Evolutionary conservation across 2,888 invertebrate species (phyloP).

Genomic region (Matsumyia berberina): DNA sequence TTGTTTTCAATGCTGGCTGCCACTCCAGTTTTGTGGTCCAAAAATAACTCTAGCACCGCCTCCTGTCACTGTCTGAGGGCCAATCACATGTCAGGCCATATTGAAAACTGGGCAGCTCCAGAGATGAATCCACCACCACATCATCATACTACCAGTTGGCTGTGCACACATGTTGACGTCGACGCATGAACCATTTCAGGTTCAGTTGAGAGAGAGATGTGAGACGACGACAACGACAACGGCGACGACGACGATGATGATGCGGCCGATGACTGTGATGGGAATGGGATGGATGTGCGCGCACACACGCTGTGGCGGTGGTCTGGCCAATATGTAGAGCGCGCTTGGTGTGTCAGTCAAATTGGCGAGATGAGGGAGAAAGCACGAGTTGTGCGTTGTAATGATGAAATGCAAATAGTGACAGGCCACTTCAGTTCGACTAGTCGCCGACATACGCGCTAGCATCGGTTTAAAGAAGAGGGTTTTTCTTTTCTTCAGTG

Average conservation of each 20-base stretch:
- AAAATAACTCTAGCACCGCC: conserved; percentile 77
- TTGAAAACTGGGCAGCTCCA: conserved; percentile 81
- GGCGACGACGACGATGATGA: conserved; percentile 57
- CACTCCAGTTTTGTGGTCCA: conserved; percentile 52
- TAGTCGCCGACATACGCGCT: conserved; percentile 64
- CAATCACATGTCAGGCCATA: conserved; percentile 81
- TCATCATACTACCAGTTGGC: conserved; percentile 45
- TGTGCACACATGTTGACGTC: conserved; percentile 32
- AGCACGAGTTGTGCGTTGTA: conserved; percentile 62
- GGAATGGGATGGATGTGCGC: conserved; percentile 73
- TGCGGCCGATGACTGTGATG: conserved; percentile 52
- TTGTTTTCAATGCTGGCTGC: conserved; percentile 31
- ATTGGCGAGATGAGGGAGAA: conserved; percentile 55
- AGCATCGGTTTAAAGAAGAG: conserved; percentile 50
- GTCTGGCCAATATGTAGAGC: conserved; percentile 58
- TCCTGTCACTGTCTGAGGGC: conserved; percentile 73
- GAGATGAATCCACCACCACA: conserved; percentile 66
- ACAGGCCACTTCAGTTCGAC: conserved; percentile 55
- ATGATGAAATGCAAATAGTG: conserved; percentile 70
- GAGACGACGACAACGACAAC: conserved; percentile 53
- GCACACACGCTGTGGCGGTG: conserved; percentile 52
- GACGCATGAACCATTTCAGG: conserved; percentile 60
- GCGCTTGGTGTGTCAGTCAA: conserved; percentile 63
- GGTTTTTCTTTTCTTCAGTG: conserved; percentile 24
- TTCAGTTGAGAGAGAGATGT: conserved; percentile 41